Conservation (phyloP, 2,113 vertebrate genomes). For the Microtus montanus region DNA sequence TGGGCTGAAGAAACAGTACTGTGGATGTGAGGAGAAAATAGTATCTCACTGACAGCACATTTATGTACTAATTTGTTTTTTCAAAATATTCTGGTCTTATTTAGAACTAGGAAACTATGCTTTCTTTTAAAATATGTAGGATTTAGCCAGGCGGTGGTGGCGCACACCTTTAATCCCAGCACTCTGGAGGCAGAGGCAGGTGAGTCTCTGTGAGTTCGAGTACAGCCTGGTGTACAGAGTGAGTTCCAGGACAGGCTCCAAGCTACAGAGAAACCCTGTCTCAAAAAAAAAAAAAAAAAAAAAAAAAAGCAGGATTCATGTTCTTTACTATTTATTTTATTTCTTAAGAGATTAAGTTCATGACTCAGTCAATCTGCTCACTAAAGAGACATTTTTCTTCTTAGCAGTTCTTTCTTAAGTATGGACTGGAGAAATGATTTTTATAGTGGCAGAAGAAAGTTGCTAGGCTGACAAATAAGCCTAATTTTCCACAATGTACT, state of each 20-base stretch:
- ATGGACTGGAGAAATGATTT: constrained; percentile 55
- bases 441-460: constrained; percentile 38
- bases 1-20: constrained; percentile 59
- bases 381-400: constrained; percentile 63
- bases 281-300: no score
- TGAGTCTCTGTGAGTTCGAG: no score
- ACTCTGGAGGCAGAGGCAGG: no score
- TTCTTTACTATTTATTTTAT: constrained; percentile 63
- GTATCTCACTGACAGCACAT: constrained; percentile 61
- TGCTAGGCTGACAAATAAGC: constrained; percentile 44
- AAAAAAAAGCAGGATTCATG: constrained; percentile 16
- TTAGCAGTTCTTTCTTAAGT: constrained; percentile 59
- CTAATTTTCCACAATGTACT: constrained; percentile 28
- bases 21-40: constrained; percentile 57
- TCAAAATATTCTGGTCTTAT: constrained; percentile 61
- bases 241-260: no score
- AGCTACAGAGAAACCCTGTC: no score
- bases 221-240: no score
- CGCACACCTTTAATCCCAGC: no score
- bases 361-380: constrained; percentile 49
- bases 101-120: constrained; percentile 63
- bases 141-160: no score
- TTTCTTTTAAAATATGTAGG: constrained; percentile 51
- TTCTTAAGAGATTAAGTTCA: constrained; percentile 55
- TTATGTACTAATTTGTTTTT: constrained; percentile 63